Percentiles rank a stretch among this genome's conserved stretches.
These are phyloP conservation scores for Epizoanthus fatuus DNA, from an alignment of 92 coral and sea anemone species.

Conservation along the genomic window DNA sequence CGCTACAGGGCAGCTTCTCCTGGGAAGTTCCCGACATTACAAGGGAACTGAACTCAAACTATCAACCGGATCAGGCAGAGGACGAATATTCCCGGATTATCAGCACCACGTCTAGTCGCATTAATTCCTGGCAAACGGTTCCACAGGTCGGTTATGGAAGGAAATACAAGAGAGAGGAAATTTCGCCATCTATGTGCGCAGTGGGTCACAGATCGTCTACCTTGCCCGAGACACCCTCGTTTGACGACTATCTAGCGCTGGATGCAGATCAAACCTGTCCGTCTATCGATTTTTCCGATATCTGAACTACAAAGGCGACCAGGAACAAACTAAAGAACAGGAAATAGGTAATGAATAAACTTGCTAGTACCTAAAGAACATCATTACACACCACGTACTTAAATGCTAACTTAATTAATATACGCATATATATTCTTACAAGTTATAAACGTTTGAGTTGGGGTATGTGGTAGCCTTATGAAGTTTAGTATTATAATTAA, in stretches of 20 bases:
- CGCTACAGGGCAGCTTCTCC: slow-evolving; percentile 73
- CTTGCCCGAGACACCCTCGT: slow-evolving; percentile 91
- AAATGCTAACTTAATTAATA: too few species aligned
- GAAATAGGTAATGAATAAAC: not conserved
- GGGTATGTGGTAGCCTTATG: too few species aligned
- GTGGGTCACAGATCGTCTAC: slow-evolving; percentile 53
- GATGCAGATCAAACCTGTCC: slow-evolving; percentile 99
- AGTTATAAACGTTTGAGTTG: too few species aligned
- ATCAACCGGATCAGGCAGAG: slow-evolving; percentile 34
- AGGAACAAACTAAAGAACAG: not conserved
- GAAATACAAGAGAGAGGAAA: slow-evolving; percentile 74
- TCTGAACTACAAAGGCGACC: slow-evolving; percentile 55
- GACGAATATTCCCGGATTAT: slow-evolving; percentile 30
- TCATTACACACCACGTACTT: not conserved
- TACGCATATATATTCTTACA: too few species aligned
- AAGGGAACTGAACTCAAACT: slow-evolving; percentile 71
- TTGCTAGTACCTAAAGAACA: not conserved
- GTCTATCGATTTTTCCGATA: slow-evolving; percentile 95
- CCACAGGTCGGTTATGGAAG: slow-evolving; percentile 54
- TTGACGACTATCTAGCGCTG: slow-evolving; percentile 94
- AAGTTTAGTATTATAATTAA: too few species aligned
- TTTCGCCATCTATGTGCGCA: slow-evolving; percentile 59
- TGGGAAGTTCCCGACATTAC: slow-evolving; percentile 97
- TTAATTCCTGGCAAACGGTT: slow-evolving; percentile 76
- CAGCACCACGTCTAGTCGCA: slow-evolving; percentile 22